Base-by-base conservation (phyloP, 2,888 invertebrate genomes). In the Colletes collaris region DNA sequence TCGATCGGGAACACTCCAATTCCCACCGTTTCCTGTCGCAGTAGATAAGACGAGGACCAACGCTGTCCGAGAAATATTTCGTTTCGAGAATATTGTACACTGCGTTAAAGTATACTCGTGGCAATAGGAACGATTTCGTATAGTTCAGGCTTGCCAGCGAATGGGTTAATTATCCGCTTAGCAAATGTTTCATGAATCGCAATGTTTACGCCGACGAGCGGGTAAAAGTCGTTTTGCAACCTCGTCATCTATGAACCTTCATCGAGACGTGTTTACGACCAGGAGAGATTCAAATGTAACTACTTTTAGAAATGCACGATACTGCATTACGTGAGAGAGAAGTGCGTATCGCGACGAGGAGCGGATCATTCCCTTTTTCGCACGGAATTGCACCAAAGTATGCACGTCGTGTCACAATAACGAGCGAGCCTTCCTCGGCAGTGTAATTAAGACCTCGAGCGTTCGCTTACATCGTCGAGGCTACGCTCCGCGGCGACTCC, bases 341-440 rank as follows among this genome's bases (percentile, higher is more conserved):
- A 8, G 58, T 73, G 50, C 62, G 60, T 67, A 60, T 75, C 77
- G 19, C 74, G n/a, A 64, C 62, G 82, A 82, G 67, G 83, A 82
- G 63, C 75, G 80, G 79, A 86, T 84, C 79, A 84, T 86, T 79
- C 81, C 74, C 74, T 62, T 84, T 84, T 86, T 86, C 86, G 66
- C 86, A 85, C 85, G 85, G 58, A 77, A 82, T 86, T 82, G 76
- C 82, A 66, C 62, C 58, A 50, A 49, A 63, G 69, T 58, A 66
- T 72, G 52, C 65, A 37, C 60, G 49, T 58, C 70, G 56, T 85
- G 85, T 84, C 82, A 76, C 82, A 85, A 85, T 76, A 80, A 76
- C 70, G 64, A 64, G 71, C 55, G 27, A 46, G 52, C 67, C 74
- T 65, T 65, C 71, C 53, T 58, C 58, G 70, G 13, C 19, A 27